Conservation (phyloP, 1,140 invertebrate genomes). For the Caerostris darwini region DNA sequence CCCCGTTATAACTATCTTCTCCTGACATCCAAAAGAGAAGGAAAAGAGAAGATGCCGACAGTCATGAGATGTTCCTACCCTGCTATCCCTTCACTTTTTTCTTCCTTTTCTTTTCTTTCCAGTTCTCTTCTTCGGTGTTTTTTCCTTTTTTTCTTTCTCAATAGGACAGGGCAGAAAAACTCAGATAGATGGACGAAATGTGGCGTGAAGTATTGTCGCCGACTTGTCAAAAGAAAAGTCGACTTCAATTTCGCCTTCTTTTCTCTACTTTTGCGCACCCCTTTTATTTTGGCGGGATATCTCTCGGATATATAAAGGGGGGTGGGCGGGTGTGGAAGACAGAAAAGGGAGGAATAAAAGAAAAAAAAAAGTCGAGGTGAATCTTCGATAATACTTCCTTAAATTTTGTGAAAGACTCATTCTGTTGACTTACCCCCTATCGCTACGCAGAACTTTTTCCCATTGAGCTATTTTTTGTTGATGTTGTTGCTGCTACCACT, state of each 20-base stretch:
- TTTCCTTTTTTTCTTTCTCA: not conserved
- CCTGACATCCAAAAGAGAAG: constrained; percentile 17
- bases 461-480: not conserved
- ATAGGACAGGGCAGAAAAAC: constrained; percentile 43
- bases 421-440: constrained; percentile 49
- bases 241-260: constrained; percentile 70
- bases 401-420: constrained; percentile 69
- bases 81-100: not conserved
- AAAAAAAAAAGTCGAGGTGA: constrained; percentile 49
- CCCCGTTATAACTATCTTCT: constrained; percentile 59
- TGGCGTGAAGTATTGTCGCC: constrained; percentile 71
- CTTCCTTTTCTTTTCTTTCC: not conserved
- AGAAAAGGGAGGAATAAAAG: not conserved
- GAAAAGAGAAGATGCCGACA: constrained; percentile 53
- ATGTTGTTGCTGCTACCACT: not conserved
- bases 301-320: not conserved
- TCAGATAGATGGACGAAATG: constrained; percentile 71
- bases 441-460: not conserved
- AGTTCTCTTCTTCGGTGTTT: not conserved
- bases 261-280: not conserved
- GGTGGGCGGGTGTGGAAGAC: not conserved
- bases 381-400: constrained; percentile 67
- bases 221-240: constrained; percentile 72
- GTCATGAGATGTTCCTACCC: not conserved
- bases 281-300: not conserved